Percentiles rank a stretch among this genome's conserved stretches.
These are phyloP conservation scores for Stenotaenia linearis DNA, from an alignment of 2,888 invertebrate genomes.

Conservation along the genomic window DNA sequence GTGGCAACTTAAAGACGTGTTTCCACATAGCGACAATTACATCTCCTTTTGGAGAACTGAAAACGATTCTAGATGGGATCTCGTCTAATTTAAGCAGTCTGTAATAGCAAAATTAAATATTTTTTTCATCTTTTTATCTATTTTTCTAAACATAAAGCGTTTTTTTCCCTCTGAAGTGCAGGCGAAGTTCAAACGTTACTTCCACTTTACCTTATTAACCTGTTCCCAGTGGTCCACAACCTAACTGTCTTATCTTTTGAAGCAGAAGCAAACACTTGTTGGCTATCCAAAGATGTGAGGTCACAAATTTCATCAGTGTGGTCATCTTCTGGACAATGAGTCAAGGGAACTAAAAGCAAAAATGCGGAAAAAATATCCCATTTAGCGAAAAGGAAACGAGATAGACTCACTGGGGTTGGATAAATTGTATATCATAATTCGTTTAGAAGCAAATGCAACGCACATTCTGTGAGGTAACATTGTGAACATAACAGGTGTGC, in stretches of 20 bases:
- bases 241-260: neutral
- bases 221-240: neutral
- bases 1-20: neutral
- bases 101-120: neutral
- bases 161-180: neutral
- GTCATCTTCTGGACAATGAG: neutral
- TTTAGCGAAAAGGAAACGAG: neutral
- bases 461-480: neutral
- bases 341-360: neutral
- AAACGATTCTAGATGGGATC: neutral
- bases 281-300: neutral
- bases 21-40: neutral
- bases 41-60: neutral
- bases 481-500: neutral
- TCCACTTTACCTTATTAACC: neutral
- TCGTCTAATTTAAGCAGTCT: neutral
- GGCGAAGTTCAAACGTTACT: neutral
- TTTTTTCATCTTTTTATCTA: too few relatives aligned
- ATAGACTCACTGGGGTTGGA: neutral
- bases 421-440: neutral
- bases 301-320: constrained; percentile 4
- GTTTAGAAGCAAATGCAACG: neutral
- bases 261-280: neutral
- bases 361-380: too few relatives aligned
- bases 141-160: too few relatives aligned